Evolutionary conservation across 1,140 invertebrate species (phyloP), one percentile per base, ranked within the genome.

Genomic region (Physella acuta): DNA sequence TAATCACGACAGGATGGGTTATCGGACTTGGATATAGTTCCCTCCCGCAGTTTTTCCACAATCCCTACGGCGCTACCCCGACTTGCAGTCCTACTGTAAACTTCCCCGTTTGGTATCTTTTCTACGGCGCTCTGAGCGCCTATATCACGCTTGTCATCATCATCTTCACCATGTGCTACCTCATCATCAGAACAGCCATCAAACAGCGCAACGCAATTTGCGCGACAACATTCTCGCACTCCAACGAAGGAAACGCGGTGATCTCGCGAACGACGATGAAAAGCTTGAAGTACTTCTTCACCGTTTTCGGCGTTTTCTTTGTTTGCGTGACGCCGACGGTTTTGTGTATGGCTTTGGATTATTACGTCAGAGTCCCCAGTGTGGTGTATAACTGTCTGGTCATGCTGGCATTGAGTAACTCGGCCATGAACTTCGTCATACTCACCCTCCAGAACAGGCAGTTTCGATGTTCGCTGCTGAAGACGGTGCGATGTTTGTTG

Each of bases 351-450:
- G 58, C 24, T 14, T 30, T 69, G 3, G 58, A 61, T 31, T 61
- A 30, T 11, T 52, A 14, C 31, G n/a, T 39, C n/a, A 24, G 28
- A 20, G 14, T 69, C 4, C 44, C 58, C 11, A 26, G 24, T 37
- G 49, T 33, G 34, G 20, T 69, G 8, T 52, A 55, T 28, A 24
- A 44, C n/a, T 36, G 52, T 30, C 24, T 37, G 11, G 39, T 34
- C 31, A 8, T 69, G 39, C 30, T 61, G 20, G 58, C 59, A 3
- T 2, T 69, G 36, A 34, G 34, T n/a, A 69, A 61, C 49, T 69
- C 68, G 4, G 68, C 58, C 0, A 69, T 69, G 68, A 69, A 69
- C 20, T 69, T 69, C 36, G 24, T 69, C 31, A 69, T 69, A 24
- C 62, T 59, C 49, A 59, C 44, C 3, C 30, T 55, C 28, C 31